Evolutionary conservation across 1,140 invertebrate species (phyloP), one percentile per base, ranked within the genome.

Genomic region (Holotrichia oblita): DNA sequence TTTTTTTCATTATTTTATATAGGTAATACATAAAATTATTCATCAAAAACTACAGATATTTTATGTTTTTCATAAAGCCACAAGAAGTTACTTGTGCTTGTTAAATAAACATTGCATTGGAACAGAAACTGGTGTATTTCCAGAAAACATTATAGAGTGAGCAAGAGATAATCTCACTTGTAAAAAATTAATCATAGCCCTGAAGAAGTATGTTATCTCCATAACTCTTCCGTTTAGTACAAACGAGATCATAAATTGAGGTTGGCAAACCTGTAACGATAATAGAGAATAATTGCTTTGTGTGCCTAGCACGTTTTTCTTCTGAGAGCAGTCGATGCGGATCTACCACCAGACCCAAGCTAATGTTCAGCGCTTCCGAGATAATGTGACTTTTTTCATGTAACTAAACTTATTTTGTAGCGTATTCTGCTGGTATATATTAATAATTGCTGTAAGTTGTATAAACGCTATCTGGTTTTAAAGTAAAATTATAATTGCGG

Each of bases 221-320:
- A 64, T 64, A 64, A 22, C 22, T 64, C 61, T 64, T 64, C 22
- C 6, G n/a, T 64, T 9, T 27, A 8, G 61, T 27, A 64, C 20
- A 64, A 64, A 64, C 61, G 61, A 64, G 61, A 64, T 64, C 22
- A 27, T 64, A 64, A 64, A 64, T 64, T 17, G 61, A 27, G 61
- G 61, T 64, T 64, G 61, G 61, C 61, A 64, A 64, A 27, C 61
- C 61, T 64, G 61, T 64, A 64, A 64, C 61, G 61, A 64, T 64
- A 64, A 64, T 64, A 20, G 61, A 64, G 24, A 64, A 20, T 64
- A 64, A 64, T 64, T 64, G 61, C 61, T 64, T 64, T 64, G 22
- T 64, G 61, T 27, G 61, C 61, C 12, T 17, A 20, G 61, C 61
- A 64, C 61, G 20, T 64, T 64, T 24, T 64, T 20, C 61, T 27